Evolutionary conservation across 2,888 invertebrate genomes (phyloP).

Genomic region (Cordilura impudica): DNA sequence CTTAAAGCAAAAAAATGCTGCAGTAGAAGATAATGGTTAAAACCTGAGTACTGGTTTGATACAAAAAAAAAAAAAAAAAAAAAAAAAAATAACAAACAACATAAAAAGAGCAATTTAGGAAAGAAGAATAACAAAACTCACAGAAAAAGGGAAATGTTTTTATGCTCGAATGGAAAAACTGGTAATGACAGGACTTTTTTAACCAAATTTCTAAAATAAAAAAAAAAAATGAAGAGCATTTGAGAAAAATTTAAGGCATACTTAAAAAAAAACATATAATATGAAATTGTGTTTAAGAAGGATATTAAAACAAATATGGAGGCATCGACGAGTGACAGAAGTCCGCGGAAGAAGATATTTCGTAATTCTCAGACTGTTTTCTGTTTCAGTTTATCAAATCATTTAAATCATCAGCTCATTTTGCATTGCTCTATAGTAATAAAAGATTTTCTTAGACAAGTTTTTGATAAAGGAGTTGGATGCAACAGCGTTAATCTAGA

Average conservation of each 20-base stretch:
- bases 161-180: conserved; percentile 14
- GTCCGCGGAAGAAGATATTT: too few species aligned
- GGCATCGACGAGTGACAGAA: too few species aligned
- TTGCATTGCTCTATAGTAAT: too few species aligned
- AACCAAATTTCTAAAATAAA: neutral
- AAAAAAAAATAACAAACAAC: neutral
- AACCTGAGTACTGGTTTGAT: conserved; percentile 37
- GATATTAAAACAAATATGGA: too few species aligned
- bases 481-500: too few species aligned
- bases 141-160: conserved; percentile 18
- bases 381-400: too few species aligned
- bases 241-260: neutral
- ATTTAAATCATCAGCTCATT: too few species aligned
- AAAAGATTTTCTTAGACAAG: too few species aligned
- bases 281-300: neutral
- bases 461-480: too few species aligned
- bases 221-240: neutral
- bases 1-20: conserved; percentile 17
- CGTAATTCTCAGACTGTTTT: too few species aligned
- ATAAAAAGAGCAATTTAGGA: conserved; percentile 16
- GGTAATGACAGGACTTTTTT: conserved; percentile 42
- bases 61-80: neutral
- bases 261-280: neutral
- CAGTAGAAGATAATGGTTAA: conserved; percentile 37
- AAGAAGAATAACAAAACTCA: neutral